Evolutionary conservation across 2,797 vertebrate genomes (phyloP).

Genomic region (Neomorphus geoffroyi): DNA sequence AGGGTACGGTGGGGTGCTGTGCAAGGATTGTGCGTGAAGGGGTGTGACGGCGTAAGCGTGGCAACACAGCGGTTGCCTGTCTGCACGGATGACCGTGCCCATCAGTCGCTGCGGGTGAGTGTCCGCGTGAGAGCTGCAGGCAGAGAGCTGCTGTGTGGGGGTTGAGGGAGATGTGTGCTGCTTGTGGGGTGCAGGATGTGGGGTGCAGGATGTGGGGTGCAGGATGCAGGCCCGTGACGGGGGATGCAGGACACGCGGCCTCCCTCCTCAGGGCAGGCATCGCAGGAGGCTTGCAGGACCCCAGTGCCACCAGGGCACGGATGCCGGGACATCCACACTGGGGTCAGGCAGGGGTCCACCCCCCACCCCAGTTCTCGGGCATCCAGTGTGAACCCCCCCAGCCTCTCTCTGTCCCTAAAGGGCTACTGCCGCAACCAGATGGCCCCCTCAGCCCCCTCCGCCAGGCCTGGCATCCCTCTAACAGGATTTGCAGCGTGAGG

Average conservation of each 20-base stretch:
- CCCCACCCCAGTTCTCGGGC: background rate
- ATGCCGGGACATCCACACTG: background rate
- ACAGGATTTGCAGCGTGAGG: constrained; percentile 54
- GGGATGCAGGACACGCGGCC: background rate
- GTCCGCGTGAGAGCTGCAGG: background rate
- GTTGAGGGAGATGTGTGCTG: fast-evolving
- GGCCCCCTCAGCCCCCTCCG: background rate
- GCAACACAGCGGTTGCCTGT: background rate
- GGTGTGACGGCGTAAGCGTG: background rate
- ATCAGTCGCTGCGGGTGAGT: background rate
- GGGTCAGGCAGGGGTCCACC: background rate
- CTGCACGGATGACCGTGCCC: background rate
- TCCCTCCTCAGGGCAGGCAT: background rate
- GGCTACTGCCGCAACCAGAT: background rate
- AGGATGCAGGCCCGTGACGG: background rate
- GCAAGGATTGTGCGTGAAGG: background rate
- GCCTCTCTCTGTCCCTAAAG: background rate
- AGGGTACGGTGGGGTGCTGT: background rate
- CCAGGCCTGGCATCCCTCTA: constrained; percentile 27
- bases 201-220: background rate
- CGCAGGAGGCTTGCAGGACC: background rate
- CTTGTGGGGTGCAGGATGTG: too few species aligned
- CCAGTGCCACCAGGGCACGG: background rate
- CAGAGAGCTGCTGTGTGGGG: background rate
- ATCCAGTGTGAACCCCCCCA: background rate